A percentile compares a stretch with the other conserved stretches of the same genome.
Conservation (phyloP, 2,113 vertebrate species). For the Ameiurus melas region DNA sequence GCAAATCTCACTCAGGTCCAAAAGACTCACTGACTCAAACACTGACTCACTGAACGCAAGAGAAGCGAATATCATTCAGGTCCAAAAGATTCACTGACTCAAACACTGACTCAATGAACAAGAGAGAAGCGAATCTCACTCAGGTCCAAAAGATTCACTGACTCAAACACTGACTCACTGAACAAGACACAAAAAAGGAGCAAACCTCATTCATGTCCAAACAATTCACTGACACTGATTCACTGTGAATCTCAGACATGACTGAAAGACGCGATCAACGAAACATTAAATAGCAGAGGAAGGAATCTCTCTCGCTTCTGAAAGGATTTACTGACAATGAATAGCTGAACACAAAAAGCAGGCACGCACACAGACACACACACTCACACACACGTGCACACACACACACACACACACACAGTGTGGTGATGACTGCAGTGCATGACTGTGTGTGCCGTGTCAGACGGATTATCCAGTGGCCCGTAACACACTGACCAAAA, state of each 20-base stretch:
- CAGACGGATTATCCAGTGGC: constrained; percentile 42
- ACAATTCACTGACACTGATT: not conserved
- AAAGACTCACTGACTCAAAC: no score
- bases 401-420: constrained; percentile 13
- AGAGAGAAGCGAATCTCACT: not conserved
- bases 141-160: not conserved
- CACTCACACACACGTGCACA: constrained; percentile 24
- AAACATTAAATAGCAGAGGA: not conserved
- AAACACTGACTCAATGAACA: not conserved
- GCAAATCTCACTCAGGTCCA: not conserved
- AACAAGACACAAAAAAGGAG: not conserved
- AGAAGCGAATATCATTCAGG: not conserved
- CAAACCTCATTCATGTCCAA: not conserved
- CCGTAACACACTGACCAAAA: constrained; percentile 45
- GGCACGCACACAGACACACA: not conserved
- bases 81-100: not conserved
- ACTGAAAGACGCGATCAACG: not conserved
- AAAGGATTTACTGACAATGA: constrained; percentile 9
- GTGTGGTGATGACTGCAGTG: constrained; percentile 8
- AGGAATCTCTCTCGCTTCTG: not conserved
- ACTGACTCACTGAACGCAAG: not conserved
- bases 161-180: not conserved
- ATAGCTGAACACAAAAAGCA: not conserved
- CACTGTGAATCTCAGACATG: not conserved
- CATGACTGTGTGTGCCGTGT: constrained; percentile 28